A percentile compares a stretch with the other conserved stretches of the same genome.
phyloP scores from a whole-genome alignment of 2,113 vertebrate genomes.

The Meriones unguiculatus region DNA sequence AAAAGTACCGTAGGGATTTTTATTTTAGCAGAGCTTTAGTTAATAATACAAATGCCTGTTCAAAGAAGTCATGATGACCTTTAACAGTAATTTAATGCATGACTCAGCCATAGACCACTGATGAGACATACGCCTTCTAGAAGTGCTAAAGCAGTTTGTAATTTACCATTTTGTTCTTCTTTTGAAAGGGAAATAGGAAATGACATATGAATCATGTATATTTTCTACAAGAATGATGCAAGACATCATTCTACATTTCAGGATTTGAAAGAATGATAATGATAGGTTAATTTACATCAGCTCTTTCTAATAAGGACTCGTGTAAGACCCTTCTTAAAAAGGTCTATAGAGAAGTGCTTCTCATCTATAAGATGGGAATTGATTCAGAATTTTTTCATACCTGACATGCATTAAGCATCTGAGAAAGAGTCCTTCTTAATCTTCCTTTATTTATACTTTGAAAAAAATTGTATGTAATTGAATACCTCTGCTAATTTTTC shows the following conservation, averaged over 20 bases:
- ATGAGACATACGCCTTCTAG: conserved; percentile 48
- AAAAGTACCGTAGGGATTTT: conserved; percentile 46
- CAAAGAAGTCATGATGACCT: conserved; percentile 71
- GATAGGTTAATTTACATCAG: conserved; percentile 32
- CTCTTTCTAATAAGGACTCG: conserved; percentile 42
- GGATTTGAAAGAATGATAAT: conserved; percentile 16
- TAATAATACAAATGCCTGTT: conserved; percentile 61
- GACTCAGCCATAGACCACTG: conserved; percentile 56
- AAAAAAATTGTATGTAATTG: conserved; percentile 12
- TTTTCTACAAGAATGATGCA: conserved; percentile 30
- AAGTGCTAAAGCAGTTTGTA: conserved; percentile 61
- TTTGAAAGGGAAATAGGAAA: conserved; percentile 48
- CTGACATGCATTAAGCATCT: conserved; percentile 16
- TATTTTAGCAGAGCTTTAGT: conserved; percentile 66
- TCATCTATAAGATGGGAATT: not conserved
- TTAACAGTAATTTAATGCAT: conserved; percentile 70
- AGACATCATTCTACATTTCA: conserved; percentile 43
- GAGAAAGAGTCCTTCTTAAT: conserved; percentile 43
- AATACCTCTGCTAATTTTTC: conserved; percentile 15
- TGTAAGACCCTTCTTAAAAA: not conserved
- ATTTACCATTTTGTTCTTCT: conserved; percentile 50
- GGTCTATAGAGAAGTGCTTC: not conserved
- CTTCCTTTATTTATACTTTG: conserved; percentile 28
- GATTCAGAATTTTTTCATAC: conserved; percentile 38
- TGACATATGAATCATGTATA: conserved; percentile 44